Evolutionary conservation across 2,888 invertebrate genomes (phyloP).

Genomic region (Melangyna quadrimaculata): DNA sequence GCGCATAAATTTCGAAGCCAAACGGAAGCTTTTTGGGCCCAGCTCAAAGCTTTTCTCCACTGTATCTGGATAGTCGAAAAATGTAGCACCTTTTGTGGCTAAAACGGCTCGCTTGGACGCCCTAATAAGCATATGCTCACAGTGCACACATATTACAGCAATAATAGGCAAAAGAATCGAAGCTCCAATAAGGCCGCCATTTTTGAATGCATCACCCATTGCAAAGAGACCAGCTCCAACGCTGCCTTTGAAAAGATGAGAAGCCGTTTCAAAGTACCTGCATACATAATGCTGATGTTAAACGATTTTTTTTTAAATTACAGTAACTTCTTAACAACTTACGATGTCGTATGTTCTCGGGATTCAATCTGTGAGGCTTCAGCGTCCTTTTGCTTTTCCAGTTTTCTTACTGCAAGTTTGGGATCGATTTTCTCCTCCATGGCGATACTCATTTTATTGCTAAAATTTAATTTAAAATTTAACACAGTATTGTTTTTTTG

Average conservation of each 20-base stretch:
- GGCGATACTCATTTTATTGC: slow-evolving; percentile 22
- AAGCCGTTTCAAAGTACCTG: slow-evolving; percentile 90
- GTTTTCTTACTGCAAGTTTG: not conserved
- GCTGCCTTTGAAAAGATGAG: slow-evolving; percentile 96
- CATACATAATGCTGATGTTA: not conserved
- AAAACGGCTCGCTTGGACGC: slow-evolving; percentile 76
- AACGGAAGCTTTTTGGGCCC: slow-evolving; percentile 85
- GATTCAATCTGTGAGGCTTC: slow-evolving; percentile 23
- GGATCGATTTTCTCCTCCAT: slow-evolving; percentile 24
- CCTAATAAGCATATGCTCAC: slow-evolving; percentile 91
- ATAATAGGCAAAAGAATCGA: slow-evolving; percentile 89
- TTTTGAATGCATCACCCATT: slow-evolving; percentile 95
- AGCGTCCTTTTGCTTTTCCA: slow-evolving; percentile 30
- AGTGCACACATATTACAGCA: slow-evolving; percentile 94
- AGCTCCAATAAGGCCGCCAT: slow-evolving; percentile 93
- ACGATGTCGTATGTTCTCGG: slow-evolving; percentile 57
- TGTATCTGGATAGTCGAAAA: slow-evolving; percentile 92
- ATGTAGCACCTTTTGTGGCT: slow-evolving; percentile 77
- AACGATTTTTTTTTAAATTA: not conserved
- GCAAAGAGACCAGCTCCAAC: slow-evolving; percentile 97
- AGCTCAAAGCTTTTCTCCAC: slow-evolving; percentile 90
- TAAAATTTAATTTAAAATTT: not conserved
- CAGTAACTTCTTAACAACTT: slow-evolving; percentile 4
- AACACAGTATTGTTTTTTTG: not conserved
- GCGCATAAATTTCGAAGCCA: slow-evolving; percentile 85